Evolutionary conservation across 1,140 invertebrate species (phyloP), one percentile per base, ranked within the genome.

Genomic region (Rhyacophila brunnea): DNA sequence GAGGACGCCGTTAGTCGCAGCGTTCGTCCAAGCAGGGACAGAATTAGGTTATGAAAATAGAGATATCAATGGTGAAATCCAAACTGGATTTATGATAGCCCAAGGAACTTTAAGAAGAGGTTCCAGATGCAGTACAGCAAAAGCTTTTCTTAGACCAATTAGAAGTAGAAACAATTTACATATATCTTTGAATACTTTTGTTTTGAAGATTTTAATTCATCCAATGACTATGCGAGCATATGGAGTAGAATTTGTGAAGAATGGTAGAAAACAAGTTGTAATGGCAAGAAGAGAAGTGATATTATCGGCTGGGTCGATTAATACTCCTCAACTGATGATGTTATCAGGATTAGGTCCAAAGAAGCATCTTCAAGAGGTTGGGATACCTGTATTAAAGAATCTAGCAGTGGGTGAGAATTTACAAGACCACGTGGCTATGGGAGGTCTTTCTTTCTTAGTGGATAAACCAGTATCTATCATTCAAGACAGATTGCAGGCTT

Each of bases 51-150:
- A 96, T 68, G 86, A 88, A 57, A 92, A 87, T 67, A 82, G 90
- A 43, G 92, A 95, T 68, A 91, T 95, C 7, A 95, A 93, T 78
- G 89, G 93, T 23, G 87, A 87, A 54, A 72, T 81, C 1, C 90
- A 93, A 73, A 87, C 88, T 0, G 90, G 92, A 3, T 93, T 93
- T 59, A 92, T 93, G 88, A 87, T 93, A 35, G 88, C 90, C 2
- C 92, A 95, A 81, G 95, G 88, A 5, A 97, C 93, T 0, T 92
- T 96, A 14, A 72, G 91, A 60, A 74, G 90, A 42, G 93, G 93
- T 0, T 88, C 85, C 0, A 79, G 95, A 44, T 97, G 94, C 71
- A 94, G 90, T 58, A 93, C 93, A 6, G 89, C 93, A 0, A 93
- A 93, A 74, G 93, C 91, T 0, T 96, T 95, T 67, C 71, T 96